phyloP scores from a whole-genome alignment of 2,888 invertebrate genomes.

The Mythimna lalbum region DNA sequence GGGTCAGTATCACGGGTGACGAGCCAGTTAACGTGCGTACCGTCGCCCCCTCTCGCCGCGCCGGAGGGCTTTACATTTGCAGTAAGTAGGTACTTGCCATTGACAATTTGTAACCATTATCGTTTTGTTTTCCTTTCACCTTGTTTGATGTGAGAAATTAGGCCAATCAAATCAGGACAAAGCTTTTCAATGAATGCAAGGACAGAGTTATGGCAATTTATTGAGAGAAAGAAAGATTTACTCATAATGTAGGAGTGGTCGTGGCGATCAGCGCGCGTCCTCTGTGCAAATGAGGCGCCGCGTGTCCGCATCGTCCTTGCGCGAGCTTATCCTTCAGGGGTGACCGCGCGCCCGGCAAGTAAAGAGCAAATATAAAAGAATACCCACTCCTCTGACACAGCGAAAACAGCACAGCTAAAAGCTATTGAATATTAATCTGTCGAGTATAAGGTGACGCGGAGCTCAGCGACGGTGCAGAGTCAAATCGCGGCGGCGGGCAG shows the following conservation, averaged over 20 bases:
- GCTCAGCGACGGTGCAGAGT: no score
- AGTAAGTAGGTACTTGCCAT: neutral
- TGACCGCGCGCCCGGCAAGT: neutral
- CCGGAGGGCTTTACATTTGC: neutral
- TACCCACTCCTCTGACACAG: neutral
- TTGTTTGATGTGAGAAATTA: conserved; percentile 11
- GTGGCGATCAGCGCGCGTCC: neutral
- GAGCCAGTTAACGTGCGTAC: conserved; percentile 1
- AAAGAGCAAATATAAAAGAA: neutral
- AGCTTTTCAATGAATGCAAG: neutral
- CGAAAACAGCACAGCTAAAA: neutral
- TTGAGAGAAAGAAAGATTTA: conserved; percentile 2
- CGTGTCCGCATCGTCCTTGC: conserved; percentile 10
- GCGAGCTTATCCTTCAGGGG: neutral
- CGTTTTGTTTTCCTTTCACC: conserved; percentile 9
- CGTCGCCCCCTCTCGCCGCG: no score
- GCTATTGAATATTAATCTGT: neutral
- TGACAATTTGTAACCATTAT: conserved; percentile 9
- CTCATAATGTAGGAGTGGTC: neutral
- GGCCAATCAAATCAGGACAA: neutral
- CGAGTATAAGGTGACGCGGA: neutral
- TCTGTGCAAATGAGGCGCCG: conserved; percentile 5
- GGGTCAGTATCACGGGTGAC: conserved; percentile 44
- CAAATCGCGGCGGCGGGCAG: no score
- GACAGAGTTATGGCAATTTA: neutral